Conservation (phyloP, 37 sponge, comb jelly and placozoan species). For the Axinella damicornis region DNA sequence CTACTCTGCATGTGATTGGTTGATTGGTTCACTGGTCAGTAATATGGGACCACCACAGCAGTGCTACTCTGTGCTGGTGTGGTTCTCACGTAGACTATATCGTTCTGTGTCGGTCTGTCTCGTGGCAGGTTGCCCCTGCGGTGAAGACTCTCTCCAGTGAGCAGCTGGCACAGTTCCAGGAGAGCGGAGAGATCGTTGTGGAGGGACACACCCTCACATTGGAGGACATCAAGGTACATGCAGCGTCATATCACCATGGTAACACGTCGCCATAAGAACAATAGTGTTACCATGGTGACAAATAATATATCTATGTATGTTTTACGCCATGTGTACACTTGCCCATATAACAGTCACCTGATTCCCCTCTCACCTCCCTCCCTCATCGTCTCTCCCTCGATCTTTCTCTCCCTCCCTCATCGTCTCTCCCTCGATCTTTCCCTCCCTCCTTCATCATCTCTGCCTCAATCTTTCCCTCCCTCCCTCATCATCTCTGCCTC, state of each 20-base stretch:
- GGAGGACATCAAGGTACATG: conserved; percentile 73
- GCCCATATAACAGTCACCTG: too few species aligned
- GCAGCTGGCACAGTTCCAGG: conserved; percentile 73
- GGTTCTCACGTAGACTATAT: not conserved
- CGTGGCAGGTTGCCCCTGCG: conserved; percentile 31
- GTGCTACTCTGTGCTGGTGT: too few species aligned
- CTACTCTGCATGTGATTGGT: too few species aligned
- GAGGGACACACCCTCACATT: conserved; percentile 64
- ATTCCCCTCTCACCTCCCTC: too few species aligned
- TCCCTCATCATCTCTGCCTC: too few species aligned
- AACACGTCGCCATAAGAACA: too few species aligned
- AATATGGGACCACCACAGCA: too few species aligned
- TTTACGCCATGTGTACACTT: not conserved
- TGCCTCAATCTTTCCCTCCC: too few species aligned
- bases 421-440: not conserved
- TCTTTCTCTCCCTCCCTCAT: not conserved
- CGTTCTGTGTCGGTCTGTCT: not conserved
- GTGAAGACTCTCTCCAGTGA: conserved; percentile 64
- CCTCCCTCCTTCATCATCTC: conserved; percentile 38
- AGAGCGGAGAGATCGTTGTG: conserved; percentile 70
- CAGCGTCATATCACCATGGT: too few species aligned
- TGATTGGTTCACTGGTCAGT: too few species aligned
- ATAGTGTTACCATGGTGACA: not conserved
- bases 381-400: too few species aligned
- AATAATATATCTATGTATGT: too few species aligned